phyloP scores from a whole-genome alignment of 2,797 vertebrate genomes.

The Myripristis murdjan region DNA sequence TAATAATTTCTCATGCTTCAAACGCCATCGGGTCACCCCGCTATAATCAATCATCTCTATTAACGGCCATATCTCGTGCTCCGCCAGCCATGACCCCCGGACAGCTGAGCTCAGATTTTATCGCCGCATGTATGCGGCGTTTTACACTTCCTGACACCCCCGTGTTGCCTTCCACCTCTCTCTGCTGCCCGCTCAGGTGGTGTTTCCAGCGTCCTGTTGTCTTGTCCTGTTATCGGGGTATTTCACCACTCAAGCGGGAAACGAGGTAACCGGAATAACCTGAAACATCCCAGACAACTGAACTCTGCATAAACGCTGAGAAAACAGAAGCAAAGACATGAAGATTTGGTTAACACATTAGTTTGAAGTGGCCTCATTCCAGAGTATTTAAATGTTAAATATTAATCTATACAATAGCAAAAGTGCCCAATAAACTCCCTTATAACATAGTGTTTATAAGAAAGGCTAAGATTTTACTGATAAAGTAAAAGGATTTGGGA shows the following conservation, averaged over 20 bases:
- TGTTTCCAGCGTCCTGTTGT: constrained; percentile 61
- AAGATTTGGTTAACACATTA: too few relatives aligned
- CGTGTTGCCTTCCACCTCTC: constrained; percentile 55
- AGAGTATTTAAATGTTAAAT: too few relatives aligned
- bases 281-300: constrained; percentile 25
- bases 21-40: constrained; percentile 50
- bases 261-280: constrained; percentile 56
- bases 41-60: constrained; percentile 85
- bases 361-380: too few relatives aligned
- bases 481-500: too few relatives aligned
- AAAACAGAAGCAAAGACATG: neutral
- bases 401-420: too few relatives aligned
- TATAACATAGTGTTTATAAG: too few relatives aligned
- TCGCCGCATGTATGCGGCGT: constrained; percentile 64
- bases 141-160: constrained; percentile 72
- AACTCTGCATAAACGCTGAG: neutral
- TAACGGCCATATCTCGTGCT: constrained; percentile 79
- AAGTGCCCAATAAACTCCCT: too few relatives aligned
- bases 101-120: constrained; percentile 84
- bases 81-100: constrained; percentile 78
- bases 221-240: constrained; percentile 66
- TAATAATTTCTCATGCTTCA: constrained; percentile 76
- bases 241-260: constrained; percentile 56
- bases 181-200: constrained; percentile 58
- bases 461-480: too few relatives aligned